These are phyloP conservation scores for Apostichopus leukothele DNA, from an alignment of 53 echinoderm and acorn worm species.

Conservation along the genomic window DNA sequence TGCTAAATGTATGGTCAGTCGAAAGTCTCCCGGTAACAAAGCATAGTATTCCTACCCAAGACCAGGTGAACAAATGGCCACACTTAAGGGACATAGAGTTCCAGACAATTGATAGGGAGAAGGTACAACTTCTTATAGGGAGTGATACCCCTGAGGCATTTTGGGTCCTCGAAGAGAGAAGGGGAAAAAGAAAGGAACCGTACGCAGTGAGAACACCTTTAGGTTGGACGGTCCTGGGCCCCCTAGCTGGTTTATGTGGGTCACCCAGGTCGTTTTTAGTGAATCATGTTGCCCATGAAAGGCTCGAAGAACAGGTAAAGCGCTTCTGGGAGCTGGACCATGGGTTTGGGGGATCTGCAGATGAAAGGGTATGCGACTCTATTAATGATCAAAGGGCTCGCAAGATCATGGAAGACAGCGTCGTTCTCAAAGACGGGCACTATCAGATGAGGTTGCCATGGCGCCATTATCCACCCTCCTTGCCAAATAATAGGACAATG, in stretches of 20 bases:
- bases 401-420: slow-evolving; percentile 44
- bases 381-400: slow-evolving; percentile 55
- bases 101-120: not conserved
- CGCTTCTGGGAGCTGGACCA: slow-evolving; percentile 53
- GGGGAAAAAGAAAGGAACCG: too few species aligned
- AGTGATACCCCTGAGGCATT: not conserved
- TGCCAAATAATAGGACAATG: slow-evolving; percentile 49
- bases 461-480: slow-evolving; percentile 31
- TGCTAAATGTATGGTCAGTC: slow-evolving; percentile 29
- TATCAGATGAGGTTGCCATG: slow-evolving; percentile 62
- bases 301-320: slow-evolving; percentile 38
- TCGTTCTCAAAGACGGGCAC: slow-evolving; percentile 56
- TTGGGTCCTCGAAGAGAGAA: too few species aligned
- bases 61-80: slow-evolving; percentile 48
- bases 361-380: not conserved
- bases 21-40: slow-evolving; percentile 22
- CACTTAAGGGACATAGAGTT: slow-evolving; percentile 43
- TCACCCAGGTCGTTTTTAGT: not conserved
- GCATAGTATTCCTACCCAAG: not conserved
- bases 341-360: slow-evolving; percentile 36
- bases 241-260: too few species aligned
- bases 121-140: slow-evolving; percentile 43
- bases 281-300: slow-evolving; percentile 53
- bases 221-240: too few species aligned
- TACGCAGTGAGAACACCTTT: too few species aligned